Base-by-base conservation (phyloP, 2,113 vertebrate species). In the Mormyrus iriodes region DNA sequence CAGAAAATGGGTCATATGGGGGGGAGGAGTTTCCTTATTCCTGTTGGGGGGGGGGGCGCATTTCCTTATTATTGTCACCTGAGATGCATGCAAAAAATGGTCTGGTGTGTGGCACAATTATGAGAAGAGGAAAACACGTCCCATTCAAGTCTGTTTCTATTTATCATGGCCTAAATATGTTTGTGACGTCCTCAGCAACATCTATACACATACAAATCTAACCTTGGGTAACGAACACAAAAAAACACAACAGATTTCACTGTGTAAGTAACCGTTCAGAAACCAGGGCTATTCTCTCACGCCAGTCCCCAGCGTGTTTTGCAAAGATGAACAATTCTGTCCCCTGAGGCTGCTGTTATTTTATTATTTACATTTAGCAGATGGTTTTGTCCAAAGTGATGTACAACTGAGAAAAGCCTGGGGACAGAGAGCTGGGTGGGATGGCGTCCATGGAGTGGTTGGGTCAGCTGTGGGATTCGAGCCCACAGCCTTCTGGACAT, bases 1-100 rank as follows among this genome's bases (percentile, higher is more conserved):
- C 3, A 73, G 42, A 69, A 89, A 39, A n/a, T 86, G 88, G 8
- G 9, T 65, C n/a, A 24, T 27, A 91, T 87, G 27, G 91, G 76
- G 51, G 90, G 87, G 8, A 91, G 10, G 21, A 84, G 55, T 55
- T 17, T 46, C 15, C 17, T 15, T 55, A 55, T 21, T 55, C 17
- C 48, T 83, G 88, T 91, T 93, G 93, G 94, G 90, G 89, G 91
- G 94, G 93, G 91, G 90, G 86, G 65, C 91, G 92, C 93, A 92
- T 93, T 94, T 92, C 90, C 87, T 92, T 92, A 90, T 93, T 92
- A 92, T 94, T 94, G 69, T 69, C n/a, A 90, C 91, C 87, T 92
- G 90, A 94, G 93, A 93, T 86, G 92, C 87, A 73, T 88, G 90
- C 90, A 52, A 61, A 89, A 93, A 90, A 89, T 39, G n/a, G 9